Percentiles rank a stretch among this genome's conserved stretches.
phyloP scores from a whole-genome alignment of 2,113 vertebrate species.

The Oreotrochilus melanogaster region DNA sequence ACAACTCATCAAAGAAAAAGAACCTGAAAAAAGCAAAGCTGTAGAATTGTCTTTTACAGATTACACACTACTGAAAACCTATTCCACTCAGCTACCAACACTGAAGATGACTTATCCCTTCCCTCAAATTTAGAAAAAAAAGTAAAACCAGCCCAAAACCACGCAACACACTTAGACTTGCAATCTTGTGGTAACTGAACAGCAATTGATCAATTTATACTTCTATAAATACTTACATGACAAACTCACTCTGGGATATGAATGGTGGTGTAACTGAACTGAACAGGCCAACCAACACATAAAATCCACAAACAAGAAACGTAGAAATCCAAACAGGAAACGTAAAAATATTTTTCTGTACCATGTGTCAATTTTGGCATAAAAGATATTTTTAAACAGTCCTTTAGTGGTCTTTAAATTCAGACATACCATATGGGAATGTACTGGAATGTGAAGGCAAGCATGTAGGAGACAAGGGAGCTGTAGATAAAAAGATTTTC shows the following conservation, averaged over 20 bases:
- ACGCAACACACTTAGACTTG: neutral
- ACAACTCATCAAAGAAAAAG: neutral
- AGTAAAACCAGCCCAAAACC: neutral
- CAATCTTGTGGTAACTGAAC: neutral
- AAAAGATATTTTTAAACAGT: neutral
- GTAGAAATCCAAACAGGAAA: neutral
- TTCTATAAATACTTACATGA: neutral
- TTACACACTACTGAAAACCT: neutral
- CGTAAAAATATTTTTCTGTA: neutral
- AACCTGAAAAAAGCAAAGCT: neutral
- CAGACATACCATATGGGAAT: neutral
- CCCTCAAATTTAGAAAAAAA: neutral
- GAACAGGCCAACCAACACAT: rapidly evolving
- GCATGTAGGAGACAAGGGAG: neutral
- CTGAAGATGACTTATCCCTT: neutral
- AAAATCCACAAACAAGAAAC: neutral
- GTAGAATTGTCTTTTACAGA: neutral
- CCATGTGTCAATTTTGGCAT: neutral
- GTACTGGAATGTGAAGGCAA: neutral
- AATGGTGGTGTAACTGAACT: neutral
- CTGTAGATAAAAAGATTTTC: neutral
- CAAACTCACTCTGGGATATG: no score
- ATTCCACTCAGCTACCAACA: neutral
- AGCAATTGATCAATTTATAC: neutral
- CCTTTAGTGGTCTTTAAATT: neutral